Evolutionary conservation across 2,797 vertebrate species (phyloP).

Genomic region (Cynodonichthys magdalenae): DNA sequence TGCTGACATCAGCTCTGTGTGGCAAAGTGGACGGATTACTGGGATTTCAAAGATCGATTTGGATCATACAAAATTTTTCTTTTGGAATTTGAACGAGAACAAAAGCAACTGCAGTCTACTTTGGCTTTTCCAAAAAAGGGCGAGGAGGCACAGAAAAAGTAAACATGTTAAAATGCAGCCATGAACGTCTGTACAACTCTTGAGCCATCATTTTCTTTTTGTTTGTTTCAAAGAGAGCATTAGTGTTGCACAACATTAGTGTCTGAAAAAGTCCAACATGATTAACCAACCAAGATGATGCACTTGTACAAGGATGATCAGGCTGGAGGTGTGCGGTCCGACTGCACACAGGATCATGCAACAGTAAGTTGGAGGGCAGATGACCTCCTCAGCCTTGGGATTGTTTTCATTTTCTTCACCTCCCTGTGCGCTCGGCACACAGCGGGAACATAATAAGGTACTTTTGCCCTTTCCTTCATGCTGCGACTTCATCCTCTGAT

Average conservation of each 20-base stretch:
- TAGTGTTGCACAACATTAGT: conserved; percentile 59
- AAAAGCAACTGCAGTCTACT: conserved; percentile 83
- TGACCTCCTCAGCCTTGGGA: conserved; percentile 69
- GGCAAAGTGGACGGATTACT: conserved; percentile 75
- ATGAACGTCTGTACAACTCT: conserved; percentile 70
- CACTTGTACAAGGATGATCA: conserved; percentile 66
- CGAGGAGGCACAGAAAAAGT: conserved; percentile 82
- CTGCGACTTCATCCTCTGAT: conserved; percentile 41
- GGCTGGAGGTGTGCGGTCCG: conserved; percentile 68
- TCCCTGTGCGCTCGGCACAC: conserved; percentile 65
- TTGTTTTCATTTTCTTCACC: conserved; percentile 67
- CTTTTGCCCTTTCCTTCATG: conserved; percentile 51
- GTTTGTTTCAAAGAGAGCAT: conserved; percentile 55
- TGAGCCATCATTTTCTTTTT: conserved; percentile 47
- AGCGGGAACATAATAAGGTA: conserved; percentile 38
- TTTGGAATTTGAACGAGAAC: conserved; percentile 49
- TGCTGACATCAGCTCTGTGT: conserved; percentile 61
- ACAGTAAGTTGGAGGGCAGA: conserved; percentile 64
- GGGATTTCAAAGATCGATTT: conserved; percentile 65
- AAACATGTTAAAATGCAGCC: conserved; percentile 68
- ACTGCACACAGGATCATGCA: conserved; percentile 78
- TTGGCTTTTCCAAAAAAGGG: conserved; percentile 80
- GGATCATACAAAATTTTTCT: conserved; percentile 48
- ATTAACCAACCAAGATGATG: conserved; percentile 53
- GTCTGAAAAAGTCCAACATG: conserved; percentile 60